phyloP scores from a whole-genome alignment of 2,113 vertebrate species.

The Bos javanicus region DNA sequence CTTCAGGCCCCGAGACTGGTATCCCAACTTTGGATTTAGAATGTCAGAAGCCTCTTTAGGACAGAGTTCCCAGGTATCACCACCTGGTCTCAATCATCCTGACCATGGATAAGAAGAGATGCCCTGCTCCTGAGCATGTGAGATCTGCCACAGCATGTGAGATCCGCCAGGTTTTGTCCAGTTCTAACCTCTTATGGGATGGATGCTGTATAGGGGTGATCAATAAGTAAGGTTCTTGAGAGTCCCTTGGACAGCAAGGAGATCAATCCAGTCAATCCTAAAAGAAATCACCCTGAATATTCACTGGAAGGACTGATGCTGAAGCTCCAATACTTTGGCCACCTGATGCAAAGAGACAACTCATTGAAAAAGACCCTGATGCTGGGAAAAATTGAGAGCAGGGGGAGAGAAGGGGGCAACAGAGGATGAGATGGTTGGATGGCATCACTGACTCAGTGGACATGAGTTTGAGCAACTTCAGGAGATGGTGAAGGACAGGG shows the following conservation, averaged over 20 bases:
- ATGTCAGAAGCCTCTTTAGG: background rate
- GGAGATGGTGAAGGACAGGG: background rate
- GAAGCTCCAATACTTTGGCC: background rate
- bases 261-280: background rate
- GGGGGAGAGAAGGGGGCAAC: background rate
- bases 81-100: background rate
- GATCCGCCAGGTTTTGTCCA: background rate
- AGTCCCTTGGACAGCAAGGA: background rate
- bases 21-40: background rate
- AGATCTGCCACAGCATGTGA: background rate
- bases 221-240: background rate
- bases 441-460: background rate
- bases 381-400: background rate
- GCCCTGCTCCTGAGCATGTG: background rate
- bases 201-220: background rate
- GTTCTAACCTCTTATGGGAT: background rate
- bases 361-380: background rate
- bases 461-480: background rate
- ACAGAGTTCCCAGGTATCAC: background rate
- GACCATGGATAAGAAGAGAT: background rate
- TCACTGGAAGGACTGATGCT: background rate
- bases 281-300: background rate
- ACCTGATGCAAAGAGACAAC: background rate
- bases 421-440: background rate
- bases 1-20: background rate